phyloP scores from a whole-genome alignment of 2,888 invertebrate species.

The Agonopterix subpropinquella region DNA sequence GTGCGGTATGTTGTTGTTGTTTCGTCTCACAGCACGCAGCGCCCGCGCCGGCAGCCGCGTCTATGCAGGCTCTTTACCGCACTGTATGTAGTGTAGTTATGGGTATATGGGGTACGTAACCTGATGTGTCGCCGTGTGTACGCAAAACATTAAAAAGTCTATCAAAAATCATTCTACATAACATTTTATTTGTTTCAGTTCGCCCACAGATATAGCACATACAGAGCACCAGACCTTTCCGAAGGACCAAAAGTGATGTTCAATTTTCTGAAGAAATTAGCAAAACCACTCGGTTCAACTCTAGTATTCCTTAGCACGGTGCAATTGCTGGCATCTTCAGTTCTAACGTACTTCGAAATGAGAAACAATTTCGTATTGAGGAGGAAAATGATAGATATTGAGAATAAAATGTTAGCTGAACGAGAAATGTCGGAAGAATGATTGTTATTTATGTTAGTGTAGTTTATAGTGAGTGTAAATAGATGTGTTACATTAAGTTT shows the following conservation, averaged over 20 bases:
- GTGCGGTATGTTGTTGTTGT: no score
- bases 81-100: no score
- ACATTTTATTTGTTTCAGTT: conserved; percentile 61
- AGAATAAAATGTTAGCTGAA: conserved; percentile 33
- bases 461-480: neutral
- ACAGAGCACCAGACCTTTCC: conserved; percentile 77
- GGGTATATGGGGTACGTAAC: no score
- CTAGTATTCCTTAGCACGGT: conserved; percentile 60
- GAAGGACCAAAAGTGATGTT: conserved; percentile 73
- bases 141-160: no score
- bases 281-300: conserved; percentile 68
- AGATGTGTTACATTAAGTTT: neutral
- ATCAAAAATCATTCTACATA: neutral
- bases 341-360: conserved; percentile 78
- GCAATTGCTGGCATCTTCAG: conserved; percentile 72
- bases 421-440: conserved; percentile 2
- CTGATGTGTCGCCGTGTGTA: no score
- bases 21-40: no score
- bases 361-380: conserved; percentile 60
- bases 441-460: no score
- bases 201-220: conserved; percentile 77
- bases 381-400: conserved; percentile 49
- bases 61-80: no score
- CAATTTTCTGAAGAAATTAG: conserved; percentile 66
- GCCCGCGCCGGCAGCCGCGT: no score